Percentiles rank a stretch among this genome's conserved stretches.
phyloP scores from a whole-genome alignment of 1,140 invertebrate species.

The Druon quercuslanigerum region DNA sequence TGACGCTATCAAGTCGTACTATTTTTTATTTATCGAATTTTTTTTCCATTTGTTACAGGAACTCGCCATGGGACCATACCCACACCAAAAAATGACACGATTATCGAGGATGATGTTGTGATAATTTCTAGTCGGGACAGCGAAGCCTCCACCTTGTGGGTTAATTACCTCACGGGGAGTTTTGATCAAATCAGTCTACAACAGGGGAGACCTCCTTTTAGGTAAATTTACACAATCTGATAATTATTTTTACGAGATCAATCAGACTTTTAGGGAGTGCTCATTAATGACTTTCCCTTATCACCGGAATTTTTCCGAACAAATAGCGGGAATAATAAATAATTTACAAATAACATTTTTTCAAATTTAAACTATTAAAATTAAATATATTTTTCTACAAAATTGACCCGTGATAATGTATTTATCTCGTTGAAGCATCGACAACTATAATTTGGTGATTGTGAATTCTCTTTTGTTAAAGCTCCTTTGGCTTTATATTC shows the following conservation, averaged over 20 bases:
- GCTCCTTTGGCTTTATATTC: too few relatives aligned
- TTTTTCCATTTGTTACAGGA: conserved; percentile 54
- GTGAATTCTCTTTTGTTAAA: too few relatives aligned
- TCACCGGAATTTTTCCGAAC: too few relatives aligned
- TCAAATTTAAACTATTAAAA: too few relatives aligned
- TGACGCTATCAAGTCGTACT: not conserved
- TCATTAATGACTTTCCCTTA: not conserved
- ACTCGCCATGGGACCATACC: conserved; percentile 56
- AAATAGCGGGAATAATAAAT: too few relatives aligned
- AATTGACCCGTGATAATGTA: too few relatives aligned
- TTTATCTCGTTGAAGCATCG: too few relatives aligned
- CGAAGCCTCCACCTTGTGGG: conserved; percentile 84
- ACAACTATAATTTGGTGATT: too few relatives aligned
- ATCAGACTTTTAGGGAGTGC: not conserved
- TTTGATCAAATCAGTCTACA: conserved; percentile 89
- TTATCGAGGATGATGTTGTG: conserved; percentile 81
- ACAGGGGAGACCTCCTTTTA: conserved; percentile 83
- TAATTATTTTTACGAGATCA: conserved; percentile 31
- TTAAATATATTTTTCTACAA: too few relatives aligned
- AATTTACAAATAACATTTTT: too few relatives aligned
- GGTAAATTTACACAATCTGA: conserved; percentile 70
- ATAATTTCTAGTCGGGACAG: conserved; percentile 86
- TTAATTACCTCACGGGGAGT: conserved; percentile 86
- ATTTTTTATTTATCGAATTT: not conserved
- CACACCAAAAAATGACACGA: conserved; percentile 49